A percentile compares a stretch with the other conserved stretches of the same genome.
Conservation (phyloP, 2,113 vertebrate species). For the Fulmarus glacialis region DNA sequence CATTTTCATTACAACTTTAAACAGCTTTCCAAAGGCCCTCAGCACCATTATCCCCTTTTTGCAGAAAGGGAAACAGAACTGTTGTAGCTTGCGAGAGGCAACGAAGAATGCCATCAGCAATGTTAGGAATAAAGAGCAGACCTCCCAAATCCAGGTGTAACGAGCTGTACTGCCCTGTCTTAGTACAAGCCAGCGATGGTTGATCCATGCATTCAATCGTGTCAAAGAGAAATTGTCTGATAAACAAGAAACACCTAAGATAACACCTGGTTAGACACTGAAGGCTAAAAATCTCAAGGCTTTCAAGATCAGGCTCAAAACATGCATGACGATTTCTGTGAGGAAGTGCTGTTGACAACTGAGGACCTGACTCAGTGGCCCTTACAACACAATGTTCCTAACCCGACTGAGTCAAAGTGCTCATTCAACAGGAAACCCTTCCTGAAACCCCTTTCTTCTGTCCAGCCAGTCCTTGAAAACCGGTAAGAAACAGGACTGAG, state of each 20-base stretch:
- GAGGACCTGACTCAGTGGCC: background rate
- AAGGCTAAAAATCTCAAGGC: background rate
- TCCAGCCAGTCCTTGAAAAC: background rate
- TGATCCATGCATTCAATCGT: background rate
- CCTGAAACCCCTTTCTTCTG: background rate
- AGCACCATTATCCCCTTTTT: background rate
- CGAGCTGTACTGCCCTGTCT: background rate
- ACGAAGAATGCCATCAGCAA: background rate
- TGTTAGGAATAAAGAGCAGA: background rate
- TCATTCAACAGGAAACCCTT: background rate
- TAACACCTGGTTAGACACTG: background rate
- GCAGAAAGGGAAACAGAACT: background rate
- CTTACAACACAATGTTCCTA: background rate
- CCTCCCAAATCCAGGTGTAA: background rate
- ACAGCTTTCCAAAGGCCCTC: background rate
- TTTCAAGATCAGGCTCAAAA: background rate
- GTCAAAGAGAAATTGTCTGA: background rate
- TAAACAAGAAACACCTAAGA: background rate
- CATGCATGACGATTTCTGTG: background rate
- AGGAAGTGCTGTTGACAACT: background rate
- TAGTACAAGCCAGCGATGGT: background rate
- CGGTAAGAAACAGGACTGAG: background rate
- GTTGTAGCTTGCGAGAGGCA: background rate
- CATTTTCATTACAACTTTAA: background rate
- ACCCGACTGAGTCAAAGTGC: background rate